Evolutionary conservation across 1,140 invertebrate genomes (phyloP), one percentile per base, ranked within the genome.

Genomic region (Calycopis cecrops): DNA sequence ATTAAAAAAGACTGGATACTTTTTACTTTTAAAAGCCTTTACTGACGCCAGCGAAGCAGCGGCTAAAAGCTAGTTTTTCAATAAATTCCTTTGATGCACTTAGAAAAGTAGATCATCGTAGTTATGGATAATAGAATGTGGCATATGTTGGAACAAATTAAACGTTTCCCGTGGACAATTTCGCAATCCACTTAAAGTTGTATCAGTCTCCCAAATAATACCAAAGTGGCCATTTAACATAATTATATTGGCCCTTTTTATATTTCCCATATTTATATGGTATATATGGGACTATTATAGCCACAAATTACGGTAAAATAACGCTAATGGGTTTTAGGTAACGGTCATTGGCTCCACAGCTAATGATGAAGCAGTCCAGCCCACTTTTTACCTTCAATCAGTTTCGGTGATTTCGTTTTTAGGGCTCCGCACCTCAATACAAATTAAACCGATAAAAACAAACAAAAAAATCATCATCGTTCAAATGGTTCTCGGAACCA

Each of bases 241-340:
- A 78, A 71, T 78, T 77, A 76, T 71, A 52, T 67, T 70, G 71
- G 57, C 37, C 33, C 35, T 51, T 50, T 14, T 38, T 49, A 49
- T 34, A 40, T 50, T 59, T 18, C 40, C 40, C 40, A 18, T 44
- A 16, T 28, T 6, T 49, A 59, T 55, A 52, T 55, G 60, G 54
- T 60, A 49, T 55, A 51, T 33, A 17, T 16, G 54, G 48, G 12
- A 51, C 35, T 52, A 21, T 42, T 52, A 65, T 63, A 69, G 70
- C 66, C 63, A 75, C 74, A 81, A 79, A 74, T 76, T 79, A 76
- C 72, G 63, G 79, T 82, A 80, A 81, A 85, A 86, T 78, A 81
- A 75, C 70, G 72, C 73, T 86, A 86, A 86, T 83, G 83, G 79
- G 73, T 83, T 86, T 83, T 77, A 71, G 76, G 81, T 85, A 81